phyloP scores from a whole-genome alignment of 2,888 invertebrate species.

The Acleris emargana region DNA sequence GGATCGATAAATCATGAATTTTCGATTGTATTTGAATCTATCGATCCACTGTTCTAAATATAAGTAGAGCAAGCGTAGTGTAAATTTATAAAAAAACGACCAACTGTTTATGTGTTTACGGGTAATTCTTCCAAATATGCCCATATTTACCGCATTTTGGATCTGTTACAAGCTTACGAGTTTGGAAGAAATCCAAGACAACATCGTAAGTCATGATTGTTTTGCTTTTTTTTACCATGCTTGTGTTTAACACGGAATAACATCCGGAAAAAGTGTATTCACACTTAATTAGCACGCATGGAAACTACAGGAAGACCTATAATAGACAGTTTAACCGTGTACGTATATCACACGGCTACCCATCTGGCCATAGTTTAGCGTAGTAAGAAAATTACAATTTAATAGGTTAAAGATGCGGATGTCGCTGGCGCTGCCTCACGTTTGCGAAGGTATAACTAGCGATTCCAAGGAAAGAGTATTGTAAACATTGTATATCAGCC shows the following conservation, averaged over 20 bases:
- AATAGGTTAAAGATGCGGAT: conserved; percentile 65
- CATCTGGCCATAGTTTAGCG: conserved; percentile 25
- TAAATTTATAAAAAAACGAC: conserved; percentile 8
- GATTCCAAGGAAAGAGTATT: background rate
- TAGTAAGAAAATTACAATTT: conserved; percentile 51
- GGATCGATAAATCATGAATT: conserved; percentile 33
- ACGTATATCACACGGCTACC: conserved; percentile 23
- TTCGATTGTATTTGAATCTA: conserved; percentile 32
- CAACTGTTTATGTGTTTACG: conserved; percentile 7
- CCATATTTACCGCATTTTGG: conserved; percentile 6
- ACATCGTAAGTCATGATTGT: conserved; percentile 17
- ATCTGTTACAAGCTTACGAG: conserved; percentile 5
- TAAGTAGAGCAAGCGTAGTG: background rate
- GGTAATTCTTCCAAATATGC: conserved; percentile 13
- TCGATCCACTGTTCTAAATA: conserved; percentile 16
- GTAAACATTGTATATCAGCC: conserved; percentile 1
- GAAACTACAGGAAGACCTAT: background rate
- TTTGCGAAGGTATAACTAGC: background rate
- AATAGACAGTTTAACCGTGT: conserved; percentile 9
- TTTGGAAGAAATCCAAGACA: conserved; percentile 17
- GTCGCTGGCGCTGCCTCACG: conserved; percentile 42
- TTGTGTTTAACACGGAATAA: conserved; percentile 4
- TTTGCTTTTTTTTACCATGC: conserved; percentile 7
- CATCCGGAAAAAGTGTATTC: conserved; percentile 7
- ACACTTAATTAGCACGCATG: conserved; percentile 5